phyloP scores from a whole-genome alignment of 1,140 invertebrate genomes.

The Bombus difficillimus region DNA sequence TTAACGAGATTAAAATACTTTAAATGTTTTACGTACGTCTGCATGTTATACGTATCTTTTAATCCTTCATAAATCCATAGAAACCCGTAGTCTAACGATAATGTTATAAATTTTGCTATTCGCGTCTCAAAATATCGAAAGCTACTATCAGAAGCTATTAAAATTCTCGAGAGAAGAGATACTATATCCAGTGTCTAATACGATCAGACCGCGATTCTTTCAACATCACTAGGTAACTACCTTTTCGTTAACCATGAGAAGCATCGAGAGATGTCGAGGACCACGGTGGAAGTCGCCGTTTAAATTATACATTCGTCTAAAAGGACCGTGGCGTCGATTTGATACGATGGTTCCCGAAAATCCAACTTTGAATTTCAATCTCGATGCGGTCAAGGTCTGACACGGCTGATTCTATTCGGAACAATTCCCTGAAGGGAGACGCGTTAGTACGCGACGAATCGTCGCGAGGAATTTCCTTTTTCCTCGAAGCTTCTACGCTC shows the following conservation, averaged over 20 bases:
- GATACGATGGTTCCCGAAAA: conserved; percentile 66
- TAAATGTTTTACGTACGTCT: too few relatives aligned
- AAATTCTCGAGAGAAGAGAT: neutral
- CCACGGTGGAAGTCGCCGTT: conserved; percentile 64
- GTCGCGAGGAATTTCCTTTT: neutral
- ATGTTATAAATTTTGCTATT: too few relatives aligned
- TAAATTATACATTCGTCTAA: conserved; percentile 76
- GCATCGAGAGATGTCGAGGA: conserved; percentile 59
- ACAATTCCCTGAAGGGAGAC: neutral
- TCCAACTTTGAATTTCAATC: conserved; percentile 76
- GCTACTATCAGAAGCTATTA: neutral
- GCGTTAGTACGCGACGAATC: neutral
- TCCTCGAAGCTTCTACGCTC: neutral
- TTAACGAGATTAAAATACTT: too few relatives aligned
- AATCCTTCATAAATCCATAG: too few relatives aligned
- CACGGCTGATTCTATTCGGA: conserved; percentile 42
- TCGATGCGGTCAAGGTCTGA: conserved; percentile 67
- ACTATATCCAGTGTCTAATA: too few relatives aligned
- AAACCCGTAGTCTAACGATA: too few relatives aligned
- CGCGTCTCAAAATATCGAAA: too few relatives aligned
- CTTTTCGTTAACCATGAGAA: conserved; percentile 18
- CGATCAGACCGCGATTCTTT: neutral
- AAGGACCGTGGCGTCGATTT: conserved; percentile 65
- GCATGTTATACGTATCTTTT: too few relatives aligned
- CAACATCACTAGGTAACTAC: neutral